Evolutionary conservation across 2,888 invertebrate species (phyloP), one percentile per base, ranked within the genome.

Genomic region (Temnothorax unifasciatus): DNA sequence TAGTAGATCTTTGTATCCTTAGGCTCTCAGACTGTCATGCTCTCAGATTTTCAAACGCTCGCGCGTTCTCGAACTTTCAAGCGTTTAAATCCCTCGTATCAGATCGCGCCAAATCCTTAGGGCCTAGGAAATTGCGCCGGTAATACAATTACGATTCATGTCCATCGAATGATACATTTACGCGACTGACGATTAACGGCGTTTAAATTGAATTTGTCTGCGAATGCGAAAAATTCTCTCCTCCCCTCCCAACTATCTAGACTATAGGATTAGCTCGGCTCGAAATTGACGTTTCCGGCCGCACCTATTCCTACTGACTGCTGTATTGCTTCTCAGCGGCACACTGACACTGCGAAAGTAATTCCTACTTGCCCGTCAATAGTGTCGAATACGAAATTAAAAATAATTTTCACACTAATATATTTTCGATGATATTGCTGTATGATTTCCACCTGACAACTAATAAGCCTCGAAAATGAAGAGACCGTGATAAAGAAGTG

Each of bases 221-320:
- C 41, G 73, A 64, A 44, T 50, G 50, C 52, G 69, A 81, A 85
- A 83, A 68, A 63, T 41, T 52, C 52, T 47, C 8, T 4, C 21
- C 21, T 54, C 9, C 52, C 52, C 75, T 64, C 79, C 66, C 84
- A 83, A 82, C 76, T 85, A 89, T 84, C 81, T 34, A 25, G 83
- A 87, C 84, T 87, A 88, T 87, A 88, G 91, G 91, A 93, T 93
- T 93, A 93, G 91, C 90, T 91, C 86, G 87, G 87, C 88, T 85
- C 87, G 90, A 92, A 93, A 93, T 92, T 92, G 93, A 93, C 93
- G 89, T 93, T 93, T 93, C 93, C 93, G 92, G 93, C 93, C 92
- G 92, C 93, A 89, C 93, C 93, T 92, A 90, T 91, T 90, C 84
- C 88, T 87, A 87, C 86, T 79, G 83, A 83, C 74, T 73, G 57